A percentile compares a stretch with the other conserved stretches of the same genome.
Conservation (phyloP, 2,113 vertebrate genomes). For the Engystomops pustulosus region DNA sequence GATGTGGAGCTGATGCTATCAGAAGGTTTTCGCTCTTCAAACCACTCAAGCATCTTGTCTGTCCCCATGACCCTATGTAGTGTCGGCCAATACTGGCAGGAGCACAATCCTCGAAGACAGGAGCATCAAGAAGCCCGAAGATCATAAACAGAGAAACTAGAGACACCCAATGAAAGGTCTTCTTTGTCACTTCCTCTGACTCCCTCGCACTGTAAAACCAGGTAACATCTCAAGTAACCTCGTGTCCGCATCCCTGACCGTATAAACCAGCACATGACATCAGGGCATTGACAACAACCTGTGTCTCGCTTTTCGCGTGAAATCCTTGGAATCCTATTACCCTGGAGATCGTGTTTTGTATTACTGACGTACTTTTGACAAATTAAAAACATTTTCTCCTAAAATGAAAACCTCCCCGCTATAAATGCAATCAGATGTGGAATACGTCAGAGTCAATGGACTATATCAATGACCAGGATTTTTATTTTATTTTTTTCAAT, state of each 20-base stretch:
- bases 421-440: no score
- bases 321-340: not conserved
- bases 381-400: not conserved
- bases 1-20: slow-evolving; percentile 38
- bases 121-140: not conserved
- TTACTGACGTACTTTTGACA: not conserved
- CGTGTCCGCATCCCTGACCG: not conserved
- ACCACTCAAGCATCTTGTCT: not conserved
- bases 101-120: slow-evolving; percentile 7
- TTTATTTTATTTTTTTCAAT: no score
- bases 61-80: not conserved
- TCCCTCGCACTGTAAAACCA: slow-evolving; percentile 5
- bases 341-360: not conserved
- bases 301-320: not conserved
- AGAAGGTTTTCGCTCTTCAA: slow-evolving; percentile 17
- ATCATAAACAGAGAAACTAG: slow-evolving; percentile 25
- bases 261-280: not conserved
- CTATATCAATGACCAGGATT: no score
- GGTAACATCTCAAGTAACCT: slow-evolving; percentile 6
- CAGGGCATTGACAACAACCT: not conserved
- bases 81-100: not conserved
- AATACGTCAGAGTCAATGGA: no score
- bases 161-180: slow-evolving; percentile 1
- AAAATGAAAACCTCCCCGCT: no score
- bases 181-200: slow-evolving; percentile 34